Conservation (phyloP, 2,113 vertebrate species). For the Ceuthmochares aereus region DNA sequence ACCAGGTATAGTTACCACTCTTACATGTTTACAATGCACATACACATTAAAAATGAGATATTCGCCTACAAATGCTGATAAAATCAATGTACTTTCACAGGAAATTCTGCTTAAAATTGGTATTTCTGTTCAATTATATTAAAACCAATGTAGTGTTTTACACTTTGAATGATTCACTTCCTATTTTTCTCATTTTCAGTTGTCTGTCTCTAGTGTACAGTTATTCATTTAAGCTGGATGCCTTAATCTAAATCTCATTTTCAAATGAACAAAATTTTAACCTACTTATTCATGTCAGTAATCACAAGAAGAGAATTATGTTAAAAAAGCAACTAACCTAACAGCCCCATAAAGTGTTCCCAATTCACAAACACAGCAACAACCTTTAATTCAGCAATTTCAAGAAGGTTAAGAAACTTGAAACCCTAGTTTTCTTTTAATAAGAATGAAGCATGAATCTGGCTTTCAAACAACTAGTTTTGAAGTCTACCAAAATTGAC, state of each 20-base stretch:
- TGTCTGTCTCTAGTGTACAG: neutral
- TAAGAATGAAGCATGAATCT: neutral
- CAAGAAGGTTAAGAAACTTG: neutral
- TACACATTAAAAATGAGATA: fast-evolving
- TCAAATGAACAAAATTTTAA: neutral
- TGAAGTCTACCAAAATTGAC: too few relatives aligned
- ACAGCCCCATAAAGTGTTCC: neutral
- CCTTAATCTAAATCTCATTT: neutral
- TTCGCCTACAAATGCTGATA: neutral
- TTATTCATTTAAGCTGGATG: neutral
- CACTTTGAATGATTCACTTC: neutral
- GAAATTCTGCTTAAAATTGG: neutral
- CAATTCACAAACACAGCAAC: neutral
- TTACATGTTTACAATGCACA: neutral
- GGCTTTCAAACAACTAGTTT: neutral
- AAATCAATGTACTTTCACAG: neutral
- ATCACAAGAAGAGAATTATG: neutral
- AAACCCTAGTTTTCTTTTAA: neutral
- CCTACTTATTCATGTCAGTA: neutral
- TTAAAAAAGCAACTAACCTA: neutral
- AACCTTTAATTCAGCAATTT: neutral
- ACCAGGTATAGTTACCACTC: neutral
- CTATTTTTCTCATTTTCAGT: neutral
- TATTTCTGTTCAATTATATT: neutral
- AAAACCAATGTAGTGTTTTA: neutral